Conservation (phyloP, 2,113 vertebrate genomes). For the Podarcis muralis region DNA sequence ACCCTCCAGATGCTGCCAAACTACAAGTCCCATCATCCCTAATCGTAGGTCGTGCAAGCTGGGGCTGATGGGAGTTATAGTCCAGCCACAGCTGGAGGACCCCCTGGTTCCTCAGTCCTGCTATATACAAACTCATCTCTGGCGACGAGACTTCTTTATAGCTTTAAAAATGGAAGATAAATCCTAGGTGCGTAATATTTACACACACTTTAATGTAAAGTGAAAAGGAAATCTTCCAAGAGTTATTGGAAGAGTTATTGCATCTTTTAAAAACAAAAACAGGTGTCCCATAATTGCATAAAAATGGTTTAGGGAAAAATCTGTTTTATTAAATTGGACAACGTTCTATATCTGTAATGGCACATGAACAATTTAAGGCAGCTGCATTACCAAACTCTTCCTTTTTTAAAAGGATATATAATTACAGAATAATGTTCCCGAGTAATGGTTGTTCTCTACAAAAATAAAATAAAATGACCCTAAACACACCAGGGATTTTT, state of each 20-base stretch:
- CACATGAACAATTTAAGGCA: neutral
- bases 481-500: neutral
- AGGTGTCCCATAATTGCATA: neutral
- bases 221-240: neutral
- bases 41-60: no score
- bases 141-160: neutral
- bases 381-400: neutral
- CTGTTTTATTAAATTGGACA: neutral
- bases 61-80: no score
- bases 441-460: neutral
- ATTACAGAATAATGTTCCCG: neutral
- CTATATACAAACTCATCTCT: accelerated
- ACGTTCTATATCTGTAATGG: neutral
- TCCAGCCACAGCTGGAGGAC: no score
- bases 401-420: neutral
- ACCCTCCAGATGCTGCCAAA: no score
- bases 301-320: neutral
- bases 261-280: no score
- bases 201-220: neutral
- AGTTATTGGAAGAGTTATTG: neutral
- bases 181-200: neutral
- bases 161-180: neutral
- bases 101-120: no score
- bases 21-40: no score
- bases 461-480: neutral